Evolutionary conservation across 1,140 invertebrate species (phyloP), one percentile per base, ranked within the genome.

Genomic region (Ctenoplectra terminalis): DNA sequence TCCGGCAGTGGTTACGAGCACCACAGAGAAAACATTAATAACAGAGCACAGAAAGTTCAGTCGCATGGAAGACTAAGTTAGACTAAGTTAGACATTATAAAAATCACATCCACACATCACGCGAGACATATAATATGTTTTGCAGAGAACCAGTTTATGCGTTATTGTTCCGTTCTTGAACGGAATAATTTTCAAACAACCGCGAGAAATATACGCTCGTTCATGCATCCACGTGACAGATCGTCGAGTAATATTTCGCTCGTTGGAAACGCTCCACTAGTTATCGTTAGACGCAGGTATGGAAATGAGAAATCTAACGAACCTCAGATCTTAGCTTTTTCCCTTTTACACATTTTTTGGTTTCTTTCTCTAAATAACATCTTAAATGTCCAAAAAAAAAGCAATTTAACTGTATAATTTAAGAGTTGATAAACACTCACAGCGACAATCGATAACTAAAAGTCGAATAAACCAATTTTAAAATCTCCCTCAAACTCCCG

Each of bases 181-280:
- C 29, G 26, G 66, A 46, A 48, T 69, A 69, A 69, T 69, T 69
- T 69, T 69, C 43, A 48, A 29, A 69, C 29, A 69, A 29, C 43
- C 43, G 66, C 43, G 11, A 46, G 43, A 23, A 50, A 50, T 1
- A 23, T 0, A 11, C 43, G 5, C 46, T 29, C 2, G 43, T 31
- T 8, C 26, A 29, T 43, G 43, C 9, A 48, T 20, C 6, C 17
- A 5, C 11, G 43, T 48, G 43, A 67, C 66, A 31, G 29, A 31
- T 48, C 1, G 20, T 13, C 66, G 1, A 31, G 26, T 26, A 1
- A 31, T 31, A 31, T 67, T 20, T 48, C 43, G 26, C 43, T 29
- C 4, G 43, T 5, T 1, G 0, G n/a, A 20, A 26, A 66, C 7
- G 8, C 13, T 46, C 29, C 13, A 17, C 7, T 26, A 13, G 15